A percentile compares a stretch with the other conserved stretches of the same genome.
Conservation (phyloP, 1,140 invertebrate genomes). For the Heterodera schachtii region DNA sequence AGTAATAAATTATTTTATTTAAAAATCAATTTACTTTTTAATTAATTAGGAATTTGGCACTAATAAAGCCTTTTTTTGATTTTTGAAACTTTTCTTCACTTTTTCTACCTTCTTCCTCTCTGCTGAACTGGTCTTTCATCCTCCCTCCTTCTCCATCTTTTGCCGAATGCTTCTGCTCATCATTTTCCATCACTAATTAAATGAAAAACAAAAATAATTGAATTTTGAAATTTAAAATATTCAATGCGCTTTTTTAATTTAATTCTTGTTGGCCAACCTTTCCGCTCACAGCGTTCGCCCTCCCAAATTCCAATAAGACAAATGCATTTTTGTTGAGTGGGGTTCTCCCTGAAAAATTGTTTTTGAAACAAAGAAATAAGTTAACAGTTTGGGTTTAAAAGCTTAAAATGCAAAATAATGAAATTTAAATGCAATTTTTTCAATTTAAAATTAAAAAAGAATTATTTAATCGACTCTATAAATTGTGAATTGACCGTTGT, state of each 20-base stretch:
- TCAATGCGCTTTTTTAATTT: background rate
- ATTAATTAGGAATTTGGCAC: too few species aligned
- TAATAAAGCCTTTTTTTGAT: too few species aligned
- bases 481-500: background rate
- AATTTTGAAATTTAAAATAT: slow-evolving; percentile 5
- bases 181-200: background rate
- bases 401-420: background rate
- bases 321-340: slow-evolving; percentile 33
- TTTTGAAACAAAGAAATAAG: background rate
- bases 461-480: background rate
- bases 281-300: slow-evolving; percentile 26
- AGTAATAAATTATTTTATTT: too few species aligned
- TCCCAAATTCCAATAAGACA: slow-evolving; percentile 35
- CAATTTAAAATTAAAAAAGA: background rate
- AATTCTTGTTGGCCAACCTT: background rate
- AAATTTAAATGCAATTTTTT: background rate
- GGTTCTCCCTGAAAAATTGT: background rate
- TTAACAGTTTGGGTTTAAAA: background rate
- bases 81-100: background rate
- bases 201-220: background rate
- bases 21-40: too few species aligned
- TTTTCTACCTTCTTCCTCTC: background rate
- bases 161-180: background rate
- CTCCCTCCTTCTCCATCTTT: slow-evolving; percentile 6
- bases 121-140: background rate